Base-by-base conservation (phyloP, 2,888 invertebrate species). In the Crossocerus cetratus region DNA sequence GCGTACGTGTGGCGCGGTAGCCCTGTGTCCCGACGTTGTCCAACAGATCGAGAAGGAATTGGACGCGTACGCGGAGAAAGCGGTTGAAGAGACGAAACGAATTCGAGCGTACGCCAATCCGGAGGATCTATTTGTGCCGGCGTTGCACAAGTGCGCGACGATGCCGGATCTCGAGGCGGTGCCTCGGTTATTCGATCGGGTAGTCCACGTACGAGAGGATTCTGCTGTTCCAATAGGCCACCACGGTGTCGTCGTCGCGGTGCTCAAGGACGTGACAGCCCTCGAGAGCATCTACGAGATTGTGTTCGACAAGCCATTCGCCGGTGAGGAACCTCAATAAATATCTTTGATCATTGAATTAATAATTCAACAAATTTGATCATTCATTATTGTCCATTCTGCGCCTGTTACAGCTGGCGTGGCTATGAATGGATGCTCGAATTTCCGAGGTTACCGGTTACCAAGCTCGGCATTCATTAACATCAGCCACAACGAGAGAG, bases 211-310 rank as follows among this genome's bases (percentile, higher is more conserved):
- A 0, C 92, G 95, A 42, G 93, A 93, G 43, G 93, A 94, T 63
- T 95, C 94, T 86, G 93, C 95, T 0, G 96, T 97, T 16, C 98
- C 98, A 0, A 90, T 96, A 3, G 98, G 98, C 0, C 91, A 93
- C 11, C 93, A 94, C 75, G 99, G 99, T 32, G 98, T 97, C 0
- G 92, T 99, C 0, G 94, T 97, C n/a, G 96, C 93, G 0, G 91
- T 95, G 8, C 91, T 92, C 66, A 90, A 88, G 65, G 80, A 82
- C 1, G 94, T 92, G 85, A 93, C 91, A 61, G 91, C 92, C 63
- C 90, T 91, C 0, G 93, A 94, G 53, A 91, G 91, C 0, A 91
- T 94, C 65, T 96, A 95, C 86, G 96, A 97, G 79, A 93, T 98
- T 21, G 90, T 98, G 68, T 97, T 97, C 86, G 98, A 98, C 85